Percentiles rank a stretch among this genome's conserved stretches.
Evolutionary conservation across 2,888 invertebrate genomes (phyloP).

Genomic region (Artemia sp.): DNA sequence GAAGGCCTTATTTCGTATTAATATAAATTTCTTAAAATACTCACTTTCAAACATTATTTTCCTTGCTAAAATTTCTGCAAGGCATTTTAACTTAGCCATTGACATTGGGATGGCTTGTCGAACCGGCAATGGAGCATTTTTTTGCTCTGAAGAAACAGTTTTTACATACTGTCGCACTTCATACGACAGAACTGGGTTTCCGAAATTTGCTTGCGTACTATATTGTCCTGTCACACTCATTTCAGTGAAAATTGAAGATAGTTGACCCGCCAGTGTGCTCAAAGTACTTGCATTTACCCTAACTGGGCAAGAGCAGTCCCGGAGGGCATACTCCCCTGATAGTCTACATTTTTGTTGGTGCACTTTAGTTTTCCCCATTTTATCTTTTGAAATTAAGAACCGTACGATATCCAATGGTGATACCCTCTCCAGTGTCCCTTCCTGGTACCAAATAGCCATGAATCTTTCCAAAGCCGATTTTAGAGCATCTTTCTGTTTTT

Average conservation of each 20-base stretch:
- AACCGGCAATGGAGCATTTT: background rate
- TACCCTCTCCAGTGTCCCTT: background rate
- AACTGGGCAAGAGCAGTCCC: background rate
- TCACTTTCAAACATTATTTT: background rate
- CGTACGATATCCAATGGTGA: background rate
- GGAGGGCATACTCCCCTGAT: background rate
- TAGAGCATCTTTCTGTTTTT: background rate
- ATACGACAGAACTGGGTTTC: background rate
- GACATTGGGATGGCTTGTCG: background rate
- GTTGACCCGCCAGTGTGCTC: background rate
- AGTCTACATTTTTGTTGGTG: background rate
- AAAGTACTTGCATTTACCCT: background rate
- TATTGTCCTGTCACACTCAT: background rate
- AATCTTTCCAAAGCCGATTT: background rate
- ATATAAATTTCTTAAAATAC: background rate
- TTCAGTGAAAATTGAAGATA: background rate
- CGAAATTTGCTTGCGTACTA: background rate
- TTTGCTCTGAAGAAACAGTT: background rate
- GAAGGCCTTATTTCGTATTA: background rate
- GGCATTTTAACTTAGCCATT: background rate
- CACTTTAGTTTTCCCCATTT: background rate
- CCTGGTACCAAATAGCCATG: background rate
- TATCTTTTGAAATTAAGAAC: background rate
- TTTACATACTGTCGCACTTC: background rate
- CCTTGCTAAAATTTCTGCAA: background rate